Base-by-base conservation (phyloP, 2,113 vertebrate genomes). In the Pholis gunnellus region DNA sequence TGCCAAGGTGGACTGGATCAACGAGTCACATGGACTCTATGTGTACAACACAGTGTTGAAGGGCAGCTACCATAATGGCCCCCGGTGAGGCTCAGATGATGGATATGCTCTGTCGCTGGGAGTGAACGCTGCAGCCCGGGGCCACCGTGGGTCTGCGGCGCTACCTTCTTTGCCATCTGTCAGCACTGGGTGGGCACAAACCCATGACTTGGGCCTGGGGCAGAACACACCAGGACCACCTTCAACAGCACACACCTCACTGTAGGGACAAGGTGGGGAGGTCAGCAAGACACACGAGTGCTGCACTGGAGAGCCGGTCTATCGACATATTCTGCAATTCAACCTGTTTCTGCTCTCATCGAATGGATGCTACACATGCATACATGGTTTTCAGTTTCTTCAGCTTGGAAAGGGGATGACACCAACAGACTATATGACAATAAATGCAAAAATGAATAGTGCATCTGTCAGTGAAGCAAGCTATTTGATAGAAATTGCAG, bases 81-180 rank as follows among this genome's bases (percentile, higher is more conserved):
- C 87, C 84, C 52, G 77, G 92, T 92, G 92, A 92, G 88, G 76
- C 86, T 73, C 36, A 81, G 87, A 91, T 95, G 94, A 95, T 95
- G 92, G 91, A 94, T 94, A 87, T 64, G 72, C 57, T 77, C 88
- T 92, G 93, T 93, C 87, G 81, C 88, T 81, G 63, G 67, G 66
- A 89, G 90, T 85, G 87, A 92, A 75, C 61, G 75, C 73, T 29
- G 54, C 57, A 10, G 89, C 91, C 67, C 20, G 18, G 79, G 91
- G 86, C 89, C 84, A 83, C 80, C 20, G 72, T 65, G 81, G 93
- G 92, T 91, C 89, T 67, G 74, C 67, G 44, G 81, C 63, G 79
- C 70, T 84, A 82, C 87, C 87, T 88, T 82, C 75, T 84, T 81
- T 88, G 80, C 87, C 92, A 95, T 95, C 89, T 93, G 92, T 94